These are phyloP conservation scores for Eupithecia abbreviata DNA, from an alignment of 2,888 invertebrate species.

Conservation along the genomic window DNA sequence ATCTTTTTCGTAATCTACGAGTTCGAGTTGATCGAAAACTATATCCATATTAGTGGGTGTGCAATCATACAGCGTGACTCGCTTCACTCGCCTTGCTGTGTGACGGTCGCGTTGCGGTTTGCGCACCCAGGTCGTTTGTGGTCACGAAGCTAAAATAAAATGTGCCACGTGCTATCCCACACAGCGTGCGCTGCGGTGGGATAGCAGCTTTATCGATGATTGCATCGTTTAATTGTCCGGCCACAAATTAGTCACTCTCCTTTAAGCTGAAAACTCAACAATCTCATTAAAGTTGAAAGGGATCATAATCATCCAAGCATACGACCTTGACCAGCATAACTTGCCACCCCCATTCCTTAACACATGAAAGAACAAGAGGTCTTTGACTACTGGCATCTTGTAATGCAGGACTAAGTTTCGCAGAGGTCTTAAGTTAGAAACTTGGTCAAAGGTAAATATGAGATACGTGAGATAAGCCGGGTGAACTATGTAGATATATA, in stretches of 20 bases:
- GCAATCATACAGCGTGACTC: too few species aligned
- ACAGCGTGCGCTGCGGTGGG: too few species aligned
- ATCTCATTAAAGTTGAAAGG: background rate
- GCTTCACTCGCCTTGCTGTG: too few species aligned
- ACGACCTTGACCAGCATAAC: constrained; percentile 11
- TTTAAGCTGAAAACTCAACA: background rate
- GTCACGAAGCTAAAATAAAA: too few species aligned
- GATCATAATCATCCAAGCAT: constrained; percentile 10
- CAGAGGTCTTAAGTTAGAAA: constrained; percentile 10
- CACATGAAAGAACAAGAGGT: background rate
- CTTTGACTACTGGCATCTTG: constrained; percentile 20
- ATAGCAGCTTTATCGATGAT: background rate
- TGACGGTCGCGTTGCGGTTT: too few species aligned
- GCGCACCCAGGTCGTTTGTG: too few species aligned
- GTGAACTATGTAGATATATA: background rate
- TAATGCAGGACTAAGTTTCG: constrained; percentile 19
- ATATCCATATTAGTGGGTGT: too few species aligned
- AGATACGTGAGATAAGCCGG: background rate
- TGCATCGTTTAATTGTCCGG: background rate
- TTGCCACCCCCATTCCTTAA: constrained; percentile 4
- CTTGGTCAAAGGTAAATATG: constrained; percentile 17
- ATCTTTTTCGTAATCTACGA: too few species aligned
- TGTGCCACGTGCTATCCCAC: too few species aligned
- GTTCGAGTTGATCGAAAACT: too few species aligned
- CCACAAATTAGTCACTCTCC: background rate